phyloP scores from a whole-genome alignment of 2,797 vertebrate genomes.

The Podarcis lilfordi region DNA sequence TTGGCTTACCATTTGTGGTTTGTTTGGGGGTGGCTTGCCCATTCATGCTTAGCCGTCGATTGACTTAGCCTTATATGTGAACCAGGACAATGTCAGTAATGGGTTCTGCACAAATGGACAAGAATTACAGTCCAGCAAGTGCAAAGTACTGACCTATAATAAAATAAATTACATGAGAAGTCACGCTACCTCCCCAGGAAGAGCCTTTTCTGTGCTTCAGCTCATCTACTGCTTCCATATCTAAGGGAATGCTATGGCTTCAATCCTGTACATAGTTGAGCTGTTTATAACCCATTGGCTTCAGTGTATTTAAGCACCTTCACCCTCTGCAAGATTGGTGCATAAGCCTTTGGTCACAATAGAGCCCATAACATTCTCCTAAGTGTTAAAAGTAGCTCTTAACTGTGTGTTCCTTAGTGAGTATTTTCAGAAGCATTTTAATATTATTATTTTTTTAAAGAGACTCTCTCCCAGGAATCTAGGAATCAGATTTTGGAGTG shows the following conservation, averaged over 20 bases:
- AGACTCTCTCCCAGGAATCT: conserved; percentile 40
- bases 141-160: neutral
- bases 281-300: neutral
- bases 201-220: neutral
- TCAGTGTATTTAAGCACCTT: neutral
- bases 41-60: too few relatives aligned
- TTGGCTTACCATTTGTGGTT: too few relatives aligned
- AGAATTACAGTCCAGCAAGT: too few relatives aligned
- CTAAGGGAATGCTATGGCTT: conserved; percentile 12
- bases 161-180: neutral
- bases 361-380: conserved; percentile 47
- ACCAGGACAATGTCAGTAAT: neutral
- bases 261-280: neutral
- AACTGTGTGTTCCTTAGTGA: conserved; percentile 6
- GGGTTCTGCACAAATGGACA: neutral
- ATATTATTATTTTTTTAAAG: conserved; percentile 52
- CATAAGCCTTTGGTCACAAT: conserved; percentile 21
- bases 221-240: neutral
- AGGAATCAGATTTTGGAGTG: conserved; percentile 48
- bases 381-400: conserved; percentile 29
- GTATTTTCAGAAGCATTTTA: conserved; percentile 44
- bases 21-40: too few relatives aligned
- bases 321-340: neutral
- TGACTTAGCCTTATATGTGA: too few relatives aligned
- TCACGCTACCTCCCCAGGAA: neutral